phyloP scores from a whole-genome alignment of 2,888 invertebrate genomes.

The Dryobota labecula region DNA sequence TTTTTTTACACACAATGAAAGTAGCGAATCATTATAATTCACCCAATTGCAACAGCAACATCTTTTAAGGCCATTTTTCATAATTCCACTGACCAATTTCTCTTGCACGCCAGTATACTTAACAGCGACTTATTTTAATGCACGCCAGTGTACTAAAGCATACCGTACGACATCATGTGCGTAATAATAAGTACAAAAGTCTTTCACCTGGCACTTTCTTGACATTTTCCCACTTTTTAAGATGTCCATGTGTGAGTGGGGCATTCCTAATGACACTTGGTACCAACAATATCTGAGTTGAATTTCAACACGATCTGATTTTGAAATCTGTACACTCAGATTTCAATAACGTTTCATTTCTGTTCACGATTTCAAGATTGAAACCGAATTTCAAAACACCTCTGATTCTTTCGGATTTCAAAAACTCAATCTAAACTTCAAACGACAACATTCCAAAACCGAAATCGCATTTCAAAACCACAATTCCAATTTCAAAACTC shows the following conservation, averaged over 20 bases:
- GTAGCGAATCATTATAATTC: background rate
- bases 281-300: background rate
- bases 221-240: constrained; percentile 17
- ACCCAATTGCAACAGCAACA: constrained; percentile 25
- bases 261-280: constrained; percentile 3
- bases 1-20: constrained; percentile 16
- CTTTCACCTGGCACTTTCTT: constrained; percentile 45
- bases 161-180: constrained; percentile 43
- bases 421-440: background rate
- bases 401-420: background rate
- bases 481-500: constrained; percentile 1
- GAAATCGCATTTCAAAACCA: background rate
- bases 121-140: constrained; percentile 35
- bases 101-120: constrained; percentile 18
- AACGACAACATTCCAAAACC: background rate
- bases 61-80: constrained; percentile 34
- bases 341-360: background rate
- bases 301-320: background rate
- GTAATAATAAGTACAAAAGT: constrained; percentile 63
- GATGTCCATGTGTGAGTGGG: constrained; percentile 20
- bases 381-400: background rate
- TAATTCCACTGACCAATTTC: constrained; percentile 14
- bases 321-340: background rate
- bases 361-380: background rate
- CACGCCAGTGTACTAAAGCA: constrained; percentile 51